Percentiles rank a stretch among this genome's conserved stretches.
phyloP scores from a whole-genome alignment of 2,113 vertebrate species.

The Myanophis thanlyinensis region DNA sequence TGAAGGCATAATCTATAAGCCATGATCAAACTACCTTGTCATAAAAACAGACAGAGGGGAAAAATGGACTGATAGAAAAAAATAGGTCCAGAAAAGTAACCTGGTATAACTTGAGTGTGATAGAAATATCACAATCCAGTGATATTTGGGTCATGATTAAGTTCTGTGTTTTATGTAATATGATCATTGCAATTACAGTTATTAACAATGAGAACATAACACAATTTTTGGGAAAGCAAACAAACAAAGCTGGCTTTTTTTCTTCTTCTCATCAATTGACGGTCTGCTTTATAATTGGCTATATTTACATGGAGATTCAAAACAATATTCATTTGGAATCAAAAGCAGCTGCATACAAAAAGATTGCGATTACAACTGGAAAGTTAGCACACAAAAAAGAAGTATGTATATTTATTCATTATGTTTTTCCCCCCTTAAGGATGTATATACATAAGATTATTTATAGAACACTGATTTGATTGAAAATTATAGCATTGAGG shows the following conservation, averaged over 20 bases:
- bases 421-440: background rate
- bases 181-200: background rate
- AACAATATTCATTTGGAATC: conserved; percentile 1
- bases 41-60: background rate
- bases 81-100: background rate
- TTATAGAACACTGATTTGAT: background rate
- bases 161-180: background rate
- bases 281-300: conserved; percentile 8
- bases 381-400: background rate
- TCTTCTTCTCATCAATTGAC: background rate
- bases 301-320: background rate
- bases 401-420: background rate
- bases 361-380: background rate
- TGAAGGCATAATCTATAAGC: background rate
- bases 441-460: background rate
- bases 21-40: background rate
- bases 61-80: background rate
- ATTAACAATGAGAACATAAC: background rate
- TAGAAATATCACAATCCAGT: background rate
- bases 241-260: background rate
- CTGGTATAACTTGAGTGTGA: background rate
- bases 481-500: conserved; percentile 2
- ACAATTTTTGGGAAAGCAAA: background rate
- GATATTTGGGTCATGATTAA: background rate
- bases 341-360: conserved; percentile 1